Evolutionary conservation across 2,888 invertebrate species (phyloP).

Genomic region (Nasonia oneida): DNA sequence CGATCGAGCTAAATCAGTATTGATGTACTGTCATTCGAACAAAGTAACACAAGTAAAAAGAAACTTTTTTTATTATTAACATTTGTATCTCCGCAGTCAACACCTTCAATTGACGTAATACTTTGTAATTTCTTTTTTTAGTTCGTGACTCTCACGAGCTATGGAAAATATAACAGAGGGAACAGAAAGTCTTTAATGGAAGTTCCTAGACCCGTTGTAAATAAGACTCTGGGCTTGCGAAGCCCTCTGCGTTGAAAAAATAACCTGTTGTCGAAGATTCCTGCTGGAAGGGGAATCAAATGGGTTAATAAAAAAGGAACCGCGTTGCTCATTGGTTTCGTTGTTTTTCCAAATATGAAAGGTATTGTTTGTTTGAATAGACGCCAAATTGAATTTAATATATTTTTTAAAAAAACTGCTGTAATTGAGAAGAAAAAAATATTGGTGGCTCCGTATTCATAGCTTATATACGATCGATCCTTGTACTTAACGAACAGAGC

Average conservation of each 20-base stretch:
- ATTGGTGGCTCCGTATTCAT: conserved; percentile 51
- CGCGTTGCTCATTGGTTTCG: conserved; percentile 43
- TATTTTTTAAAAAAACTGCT: conserved; percentile 49
- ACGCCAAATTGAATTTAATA: conserved; percentile 51
- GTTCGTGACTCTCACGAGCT: conserved; percentile 50
- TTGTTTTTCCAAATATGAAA: conserved; percentile 47
- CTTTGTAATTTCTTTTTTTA: conserved; percentile 46
- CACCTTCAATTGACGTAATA: conserved; percentile 28
- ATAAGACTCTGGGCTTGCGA: conserved; percentile 57
- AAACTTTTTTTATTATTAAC: conserved; percentile 37
- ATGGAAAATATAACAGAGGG: conserved; percentile 40
- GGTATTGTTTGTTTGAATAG: conserved; percentile 54
- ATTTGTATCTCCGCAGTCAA: conserved; percentile 44
- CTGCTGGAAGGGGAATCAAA: conserved; percentile 57
- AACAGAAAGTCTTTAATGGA: conserved; percentile 55
- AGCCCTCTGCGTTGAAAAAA: conserved; percentile 57
- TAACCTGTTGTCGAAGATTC: conserved; percentile 50
- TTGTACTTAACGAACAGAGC: conserved; percentile 71
- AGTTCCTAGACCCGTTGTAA: conserved; percentile 60
- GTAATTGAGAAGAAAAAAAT: conserved; percentile 49
- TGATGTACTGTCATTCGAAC: conserved; percentile 55
- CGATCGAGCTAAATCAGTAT: conserved; percentile 58
- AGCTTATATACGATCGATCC: conserved; percentile 56
- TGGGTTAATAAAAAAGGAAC: conserved; percentile 12
- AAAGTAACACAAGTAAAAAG: conserved; percentile 49